Percentiles rank a stretch among this genome's conserved stretches.
Conservation (phyloP, 2,113 vertebrate genomes). For the Xenus cinereus region DNA sequence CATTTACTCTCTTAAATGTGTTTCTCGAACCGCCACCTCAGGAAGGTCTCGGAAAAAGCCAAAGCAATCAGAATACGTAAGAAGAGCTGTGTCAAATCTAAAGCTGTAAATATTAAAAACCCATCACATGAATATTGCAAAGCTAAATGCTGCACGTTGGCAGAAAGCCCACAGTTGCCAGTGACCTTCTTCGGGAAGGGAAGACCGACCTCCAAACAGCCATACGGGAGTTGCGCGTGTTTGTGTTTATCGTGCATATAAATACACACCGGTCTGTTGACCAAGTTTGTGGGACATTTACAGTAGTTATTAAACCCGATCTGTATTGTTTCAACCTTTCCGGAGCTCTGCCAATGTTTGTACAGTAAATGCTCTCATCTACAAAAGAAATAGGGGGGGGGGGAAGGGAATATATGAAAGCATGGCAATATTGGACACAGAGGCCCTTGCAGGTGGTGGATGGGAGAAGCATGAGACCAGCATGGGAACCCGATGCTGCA, state of each 20-base stretch:
- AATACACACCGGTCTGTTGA: conserved; percentile 33
- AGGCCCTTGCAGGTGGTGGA: background rate
- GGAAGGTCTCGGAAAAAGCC: conserved; percentile 50
- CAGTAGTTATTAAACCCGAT: conserved; percentile 60
- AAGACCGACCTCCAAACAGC: conserved; percentile 30
- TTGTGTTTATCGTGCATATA: conserved; percentile 57
- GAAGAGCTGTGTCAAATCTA: conserved; percentile 50
- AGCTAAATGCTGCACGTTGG: conserved; percentile 44
- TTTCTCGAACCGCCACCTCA: background rate
- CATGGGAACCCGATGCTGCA: fast-evolving
- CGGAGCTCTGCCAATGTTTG: conserved; percentile 31
- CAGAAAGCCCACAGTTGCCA: conserved; percentile 41
- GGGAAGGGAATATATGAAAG: background rate
- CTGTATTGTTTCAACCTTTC: conserved; percentile 66
- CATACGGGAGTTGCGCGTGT: background rate
- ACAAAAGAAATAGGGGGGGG: background rate
- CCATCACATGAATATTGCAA: conserved; percentile 55
- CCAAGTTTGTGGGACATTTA: conserved; percentile 55
- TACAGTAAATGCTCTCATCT: conserved; percentile 16
- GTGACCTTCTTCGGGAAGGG: conserved; percentile 46
- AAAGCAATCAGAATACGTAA: conserved; percentile 42
- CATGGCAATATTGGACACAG: fast-evolving
- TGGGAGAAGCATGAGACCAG: background rate
- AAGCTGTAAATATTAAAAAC: conserved; percentile 65
- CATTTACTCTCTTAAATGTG: conserved; percentile 15